Evolutionary conservation across 1,140 invertebrate genomes (phyloP).

Genomic region (Telenomus remus): DNA sequence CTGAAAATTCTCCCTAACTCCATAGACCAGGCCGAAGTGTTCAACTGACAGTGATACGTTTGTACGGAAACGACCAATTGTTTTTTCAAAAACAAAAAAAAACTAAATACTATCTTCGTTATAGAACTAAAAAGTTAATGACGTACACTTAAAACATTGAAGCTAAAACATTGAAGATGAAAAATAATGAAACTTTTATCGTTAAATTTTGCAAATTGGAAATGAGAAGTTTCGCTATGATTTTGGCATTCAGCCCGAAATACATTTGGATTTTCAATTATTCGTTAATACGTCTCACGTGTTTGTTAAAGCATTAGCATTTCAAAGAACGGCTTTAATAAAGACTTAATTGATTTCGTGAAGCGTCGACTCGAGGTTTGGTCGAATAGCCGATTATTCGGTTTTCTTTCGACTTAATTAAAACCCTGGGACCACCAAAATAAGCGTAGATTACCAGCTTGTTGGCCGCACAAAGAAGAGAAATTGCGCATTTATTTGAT

Average conservation of each 20-base stretch:
- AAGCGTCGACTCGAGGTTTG: constrained; percentile 59
- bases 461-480: constrained; percentile 59
- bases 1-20: constrained; percentile 74
- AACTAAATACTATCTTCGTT: too few relatives aligned
- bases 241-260: constrained; percentile 46
- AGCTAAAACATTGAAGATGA: too few relatives aligned
- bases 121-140: too few relatives aligned
- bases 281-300: constrained; percentile 64
- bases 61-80: constrained; percentile 54
- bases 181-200: too few relatives aligned
- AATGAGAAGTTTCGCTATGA: constrained; percentile 34
- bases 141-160: too few relatives aligned
- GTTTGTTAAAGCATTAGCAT: constrained; percentile 75
- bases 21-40: constrained; percentile 69
- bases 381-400: constrained; percentile 66
- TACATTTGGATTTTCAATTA: constrained; percentile 61
- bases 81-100: constrained; percentile 9
- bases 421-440: constrained; percentile 67
- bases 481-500: constrained; percentile 59
- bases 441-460: constrained; percentile 65
- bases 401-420: constrained; percentile 74
- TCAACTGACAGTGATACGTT: constrained; percentile 67
- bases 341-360: constrained; percentile 75
- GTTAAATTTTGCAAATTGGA: too few relatives aligned
- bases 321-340: constrained; percentile 75